Conservation (phyloP, 2,113 vertebrate genomes). For the Perca schrenkii region DNA sequence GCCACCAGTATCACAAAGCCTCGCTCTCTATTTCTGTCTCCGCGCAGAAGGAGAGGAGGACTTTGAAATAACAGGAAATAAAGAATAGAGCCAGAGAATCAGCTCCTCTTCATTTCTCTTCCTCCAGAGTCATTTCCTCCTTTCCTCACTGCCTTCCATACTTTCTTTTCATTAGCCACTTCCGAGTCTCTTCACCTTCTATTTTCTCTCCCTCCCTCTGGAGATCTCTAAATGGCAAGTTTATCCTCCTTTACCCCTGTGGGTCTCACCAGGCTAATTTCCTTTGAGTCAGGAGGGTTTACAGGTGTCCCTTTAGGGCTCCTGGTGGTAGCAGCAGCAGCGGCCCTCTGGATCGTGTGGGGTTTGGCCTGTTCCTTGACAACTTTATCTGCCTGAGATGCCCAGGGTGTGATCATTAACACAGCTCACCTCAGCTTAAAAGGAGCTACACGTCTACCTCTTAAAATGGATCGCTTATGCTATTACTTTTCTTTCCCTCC, state of each 20-base stretch:
- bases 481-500: not conserved
- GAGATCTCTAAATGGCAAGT: constrained; percentile 63
- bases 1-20: constrained; percentile 44
- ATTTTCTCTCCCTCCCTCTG: constrained; percentile 47
- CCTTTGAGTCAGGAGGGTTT: constrained; percentile 60
- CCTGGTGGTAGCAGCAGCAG: constrained; percentile 26
- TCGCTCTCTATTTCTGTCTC: constrained; percentile 48
- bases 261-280: constrained; percentile 57
- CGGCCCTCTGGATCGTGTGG: constrained; percentile 24
- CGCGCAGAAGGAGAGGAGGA: constrained; percentile 16
- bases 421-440: constrained; percentile 23
- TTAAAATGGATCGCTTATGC: constrained; percentile 11
- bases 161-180: constrained; percentile 48
- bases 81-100: constrained; percentile 34
- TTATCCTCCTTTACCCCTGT: constrained; percentile 45
- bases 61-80: constrained; percentile 39
- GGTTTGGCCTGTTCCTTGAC: constrained; percentile 46
- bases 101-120: constrained; percentile 6
- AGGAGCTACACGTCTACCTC: not conserved
- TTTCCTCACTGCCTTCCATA: not conserved
- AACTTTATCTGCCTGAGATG: constrained; percentile 42
- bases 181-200: constrained; percentile 40
- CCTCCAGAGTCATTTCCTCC: not conserved
- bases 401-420: constrained; percentile 45
- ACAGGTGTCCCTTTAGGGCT: constrained; percentile 63